Conservation (phyloP, 2,888 invertebrate species). For the Mythimna impura region DNA sequence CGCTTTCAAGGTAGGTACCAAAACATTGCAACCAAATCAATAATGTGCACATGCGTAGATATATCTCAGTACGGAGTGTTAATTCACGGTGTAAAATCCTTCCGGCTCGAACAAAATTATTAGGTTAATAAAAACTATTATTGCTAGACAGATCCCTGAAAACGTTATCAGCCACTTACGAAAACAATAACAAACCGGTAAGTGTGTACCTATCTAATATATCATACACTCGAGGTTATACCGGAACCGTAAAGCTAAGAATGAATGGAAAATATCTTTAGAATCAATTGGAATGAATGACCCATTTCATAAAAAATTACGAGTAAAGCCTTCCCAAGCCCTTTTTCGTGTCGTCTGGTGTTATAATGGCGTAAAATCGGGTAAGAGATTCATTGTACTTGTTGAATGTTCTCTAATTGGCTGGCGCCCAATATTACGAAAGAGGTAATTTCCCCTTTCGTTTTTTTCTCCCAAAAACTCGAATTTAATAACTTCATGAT, state of each 20-base stretch:
- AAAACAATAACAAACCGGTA: background rate
- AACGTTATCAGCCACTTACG: background rate
- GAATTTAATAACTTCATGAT: background rate
- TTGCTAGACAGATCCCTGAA: background rate
- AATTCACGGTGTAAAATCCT: background rate
- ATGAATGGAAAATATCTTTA: background rate
- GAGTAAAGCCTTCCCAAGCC: background rate
- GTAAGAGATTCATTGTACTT: background rate
- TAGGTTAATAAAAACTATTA: background rate
- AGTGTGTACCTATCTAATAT: too few relatives aligned
- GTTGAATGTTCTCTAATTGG: background rate
- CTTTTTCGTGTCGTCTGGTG: background rate
- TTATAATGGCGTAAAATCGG: background rate
- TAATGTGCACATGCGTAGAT: conserved; percentile 27
- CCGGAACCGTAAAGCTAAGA: background rate
- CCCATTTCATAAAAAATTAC: background rate
- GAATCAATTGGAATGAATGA: background rate
- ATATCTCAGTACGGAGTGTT: background rate
- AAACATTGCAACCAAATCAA: conserved; percentile 8
- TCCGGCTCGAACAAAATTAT: background rate
- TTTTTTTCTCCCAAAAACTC: background rate
- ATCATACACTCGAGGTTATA: background rate
- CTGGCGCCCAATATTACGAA: background rate
- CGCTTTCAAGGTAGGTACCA: background rate
- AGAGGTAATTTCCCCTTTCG: background rate